Evolutionary conservation across 2,113 vertebrate genomes (phyloP).

Genomic region (Ahaetulla prasina): DNA sequence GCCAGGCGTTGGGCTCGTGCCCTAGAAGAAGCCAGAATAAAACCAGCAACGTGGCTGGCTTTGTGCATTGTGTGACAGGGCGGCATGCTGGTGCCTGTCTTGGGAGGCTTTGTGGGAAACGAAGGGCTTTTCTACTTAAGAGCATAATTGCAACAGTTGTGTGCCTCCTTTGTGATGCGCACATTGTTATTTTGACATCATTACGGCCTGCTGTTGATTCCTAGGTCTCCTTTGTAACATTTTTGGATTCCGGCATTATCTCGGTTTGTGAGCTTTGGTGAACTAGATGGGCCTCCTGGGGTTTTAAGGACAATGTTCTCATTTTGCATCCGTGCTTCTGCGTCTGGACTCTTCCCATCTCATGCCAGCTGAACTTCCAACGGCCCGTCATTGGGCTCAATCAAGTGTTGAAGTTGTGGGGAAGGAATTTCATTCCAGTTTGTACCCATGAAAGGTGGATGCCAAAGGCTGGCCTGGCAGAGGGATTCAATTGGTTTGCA

Average conservation of each 20-base stretch:
- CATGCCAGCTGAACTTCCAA: neutral
- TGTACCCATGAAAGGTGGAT: neutral
- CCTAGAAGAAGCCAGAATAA: neutral
- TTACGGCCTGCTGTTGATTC: neutral
- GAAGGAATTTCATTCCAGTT: neutral
- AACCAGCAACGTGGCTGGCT: neutral
- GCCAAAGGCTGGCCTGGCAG: neutral
- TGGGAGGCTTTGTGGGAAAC: neutral
- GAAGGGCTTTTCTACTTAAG: neutral
- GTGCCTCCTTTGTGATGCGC: neutral
- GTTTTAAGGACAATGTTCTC: neutral
- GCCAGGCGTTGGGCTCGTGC: neutral
- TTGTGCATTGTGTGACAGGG: neutral
- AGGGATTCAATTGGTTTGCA: too few species aligned
- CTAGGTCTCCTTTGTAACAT: neutral
- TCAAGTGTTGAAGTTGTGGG: neutral
- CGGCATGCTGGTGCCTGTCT: neutral
- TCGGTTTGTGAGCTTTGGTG: neutral
- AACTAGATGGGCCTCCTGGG: neutral
- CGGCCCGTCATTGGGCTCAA: neutral
- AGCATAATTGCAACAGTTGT: neutral
- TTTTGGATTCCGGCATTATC: neutral
- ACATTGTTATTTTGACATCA: neutral
- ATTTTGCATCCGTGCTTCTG: neutral
- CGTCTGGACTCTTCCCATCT: accelerated